Evolutionary conservation across 2,888 invertebrate genomes (phyloP), one percentile per base, ranked within the genome.

Genomic region (Agrilus cyanescens): DNA sequence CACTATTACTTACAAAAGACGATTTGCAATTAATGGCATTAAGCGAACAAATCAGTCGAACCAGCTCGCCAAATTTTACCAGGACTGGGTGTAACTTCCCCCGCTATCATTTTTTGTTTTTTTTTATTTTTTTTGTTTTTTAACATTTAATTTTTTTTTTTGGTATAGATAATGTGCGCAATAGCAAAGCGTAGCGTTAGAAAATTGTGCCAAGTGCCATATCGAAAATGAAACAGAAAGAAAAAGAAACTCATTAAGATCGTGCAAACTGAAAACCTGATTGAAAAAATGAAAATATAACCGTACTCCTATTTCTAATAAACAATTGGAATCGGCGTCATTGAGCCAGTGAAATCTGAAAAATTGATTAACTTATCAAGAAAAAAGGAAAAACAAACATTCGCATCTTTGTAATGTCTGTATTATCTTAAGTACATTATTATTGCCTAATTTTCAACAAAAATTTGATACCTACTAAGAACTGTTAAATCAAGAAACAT

Each of bases 261-360:
- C 46, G 48, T 48, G 49, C 48, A 48, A 30, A 18, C 25, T 25
- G 25, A 25, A 25, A 25, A 32, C 29, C 31, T 31, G 30, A 44
- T 25, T 44, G 32, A 50, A 44, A 46, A 45, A 40, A n/a, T 48
- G 36, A 45, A 49, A 59, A 61, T 56, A 57, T 54, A 58, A 63
- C 61, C 59, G 46, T 47, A 46, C 44, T 44, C 44, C 46, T 50
- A 48, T 50, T 51, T 49, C 57, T 62, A 63, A 56, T 59, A 58
- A 52, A 58, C 60, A 53, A 58, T 51, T 53, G 65, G 61, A 50
- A 66, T 63, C 47, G 67, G 66, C 48, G 64, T 66, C 63, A 66
- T 63, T 54, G 67, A 66, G 52, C 66, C 67, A 52, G 65, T 54
- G 59, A 62, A 67, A 63, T 66, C 67, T 67, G 67, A 61, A 66